phyloP scores from a whole-genome alignment of 2,797 vertebrate genomes.

The Fistularia commersonii region DNA sequence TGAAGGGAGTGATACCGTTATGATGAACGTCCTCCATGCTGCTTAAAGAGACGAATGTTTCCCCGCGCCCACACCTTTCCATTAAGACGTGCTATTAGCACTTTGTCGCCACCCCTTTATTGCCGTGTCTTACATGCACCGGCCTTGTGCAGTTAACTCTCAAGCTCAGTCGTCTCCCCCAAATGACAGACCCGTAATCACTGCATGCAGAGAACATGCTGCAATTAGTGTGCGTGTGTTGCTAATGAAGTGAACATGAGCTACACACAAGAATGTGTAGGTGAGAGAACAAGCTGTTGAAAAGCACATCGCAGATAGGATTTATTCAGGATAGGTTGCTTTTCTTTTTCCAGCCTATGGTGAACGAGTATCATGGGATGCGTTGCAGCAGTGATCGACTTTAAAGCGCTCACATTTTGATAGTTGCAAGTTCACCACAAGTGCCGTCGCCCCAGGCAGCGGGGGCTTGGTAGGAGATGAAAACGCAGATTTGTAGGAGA shows the following conservation, averaged over 20 bases:
- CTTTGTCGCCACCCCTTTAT: neutral
- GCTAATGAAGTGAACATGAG: constrained; percentile 2
- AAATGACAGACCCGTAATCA: constrained; percentile 46
- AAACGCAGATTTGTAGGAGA: too few species aligned
- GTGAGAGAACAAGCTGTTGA: constrained; percentile 3
- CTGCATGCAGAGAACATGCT: constrained; percentile 17
- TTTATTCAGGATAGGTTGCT: too few species aligned
- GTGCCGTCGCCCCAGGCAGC: too few species aligned
- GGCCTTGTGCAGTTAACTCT: constrained; percentile 8
- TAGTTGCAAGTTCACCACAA: too few species aligned
- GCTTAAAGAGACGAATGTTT: neutral
- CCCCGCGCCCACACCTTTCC: neutral
- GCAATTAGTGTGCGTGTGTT: constrained; percentile 4
- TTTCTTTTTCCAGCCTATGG: too few species aligned
- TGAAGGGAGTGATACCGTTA: neutral
- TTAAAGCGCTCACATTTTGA: too few species aligned
- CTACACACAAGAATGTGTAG: constrained; percentile 17
- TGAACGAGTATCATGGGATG: too few species aligned
- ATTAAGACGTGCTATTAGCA: constrained; percentile 9
- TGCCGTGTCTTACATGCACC: neutral
- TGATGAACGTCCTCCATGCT: neutral
- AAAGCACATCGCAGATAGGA: neutral
- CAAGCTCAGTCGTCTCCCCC: constrained; percentile 5
- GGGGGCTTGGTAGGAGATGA: too few species aligned
- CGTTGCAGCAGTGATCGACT: too few species aligned